Conservation (phyloP, 2,113 vertebrate genomes). For the Ceuthmochares aereus region DNA sequence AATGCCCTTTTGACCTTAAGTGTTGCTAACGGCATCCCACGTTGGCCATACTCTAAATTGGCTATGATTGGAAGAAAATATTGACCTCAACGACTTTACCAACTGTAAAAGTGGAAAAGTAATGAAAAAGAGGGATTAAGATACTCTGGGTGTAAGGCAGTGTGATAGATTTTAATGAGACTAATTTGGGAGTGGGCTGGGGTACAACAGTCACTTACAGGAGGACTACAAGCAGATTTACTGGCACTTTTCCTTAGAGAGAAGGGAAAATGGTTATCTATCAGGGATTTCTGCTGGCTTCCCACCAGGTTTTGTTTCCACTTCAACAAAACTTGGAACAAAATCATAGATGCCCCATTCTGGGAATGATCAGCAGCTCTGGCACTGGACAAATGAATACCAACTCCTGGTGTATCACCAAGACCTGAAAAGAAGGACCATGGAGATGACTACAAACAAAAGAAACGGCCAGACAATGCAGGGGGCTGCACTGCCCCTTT, state of each 20-base stretch:
- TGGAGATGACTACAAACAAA: neutral
- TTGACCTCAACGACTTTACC: neutral
- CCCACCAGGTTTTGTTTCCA: neutral
- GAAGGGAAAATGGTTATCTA: neutral
- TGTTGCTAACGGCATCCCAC: neutral
- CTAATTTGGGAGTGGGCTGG: neutral
- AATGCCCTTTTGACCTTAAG: neutral
- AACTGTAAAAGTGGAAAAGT: neutral
- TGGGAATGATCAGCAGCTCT: neutral
- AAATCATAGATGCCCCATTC: neutral
- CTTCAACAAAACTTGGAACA: neutral
- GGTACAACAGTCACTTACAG: neutral
- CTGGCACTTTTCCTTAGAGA: neutral
- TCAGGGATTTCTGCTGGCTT: neutral
- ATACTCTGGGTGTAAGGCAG: neutral
- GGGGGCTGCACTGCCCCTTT: neutral
- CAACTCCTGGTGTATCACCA: neutral
- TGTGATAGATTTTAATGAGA: neutral
- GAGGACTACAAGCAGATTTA: neutral
- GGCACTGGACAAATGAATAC: neutral
- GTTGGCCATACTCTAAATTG: neutral
- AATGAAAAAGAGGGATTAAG: neutral
- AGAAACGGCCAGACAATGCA: neutral
- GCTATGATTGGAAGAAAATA: neutral
- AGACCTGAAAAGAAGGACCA: neutral